phyloP scores from a whole-genome alignment of 2,113 vertebrate species.

The Hypomesus transpacificus region DNA sequence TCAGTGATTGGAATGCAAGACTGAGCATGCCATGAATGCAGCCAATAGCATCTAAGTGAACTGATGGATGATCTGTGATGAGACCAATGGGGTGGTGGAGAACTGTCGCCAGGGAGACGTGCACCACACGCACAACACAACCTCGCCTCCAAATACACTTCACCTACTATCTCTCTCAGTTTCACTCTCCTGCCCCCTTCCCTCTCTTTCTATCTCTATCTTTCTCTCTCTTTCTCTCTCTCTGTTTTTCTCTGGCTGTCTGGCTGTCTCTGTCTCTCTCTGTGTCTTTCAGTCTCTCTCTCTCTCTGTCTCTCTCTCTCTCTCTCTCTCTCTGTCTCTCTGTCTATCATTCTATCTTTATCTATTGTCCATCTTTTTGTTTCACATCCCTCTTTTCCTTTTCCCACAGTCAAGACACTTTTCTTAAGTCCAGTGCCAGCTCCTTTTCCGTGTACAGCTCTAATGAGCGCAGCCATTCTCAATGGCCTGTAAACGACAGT shows the following conservation, averaged over 20 bases:
- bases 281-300: slow-evolving; percentile 24
- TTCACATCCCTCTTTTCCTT: too few species aligned
- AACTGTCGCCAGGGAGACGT: not conserved
- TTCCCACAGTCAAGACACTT: not conserved
- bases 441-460: not conserved
- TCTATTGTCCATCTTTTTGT: too few species aligned
- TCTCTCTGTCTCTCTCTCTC: slow-evolving; percentile 34
- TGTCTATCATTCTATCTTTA: slow-evolving; percentile 19
- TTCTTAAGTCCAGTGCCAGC: not conserved
- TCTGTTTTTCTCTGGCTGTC: too few species aligned
- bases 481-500: slow-evolving; percentile 24
- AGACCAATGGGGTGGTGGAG: not conserved
- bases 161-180: not conserved
- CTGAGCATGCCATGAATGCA: slow-evolving; percentile 46
- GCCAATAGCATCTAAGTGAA: slow-evolving; percentile 1
- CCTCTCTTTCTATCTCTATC: slow-evolving; percentile 41
- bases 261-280: not conserved
- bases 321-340: not conserved
- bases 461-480: slow-evolving; percentile 18
- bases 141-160: too few species aligned
- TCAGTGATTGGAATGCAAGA: slow-evolving; percentile 33
- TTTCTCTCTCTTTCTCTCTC: not conserved
- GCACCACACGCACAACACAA: not conserved
- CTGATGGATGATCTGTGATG: slow-evolving; percentile 10
- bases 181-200: not conserved